These are phyloP conservation scores for Scelioninae gen. 1 DNA, from an alignment of 2,888 invertebrate genomes.

Conservation along the genomic window DNA sequence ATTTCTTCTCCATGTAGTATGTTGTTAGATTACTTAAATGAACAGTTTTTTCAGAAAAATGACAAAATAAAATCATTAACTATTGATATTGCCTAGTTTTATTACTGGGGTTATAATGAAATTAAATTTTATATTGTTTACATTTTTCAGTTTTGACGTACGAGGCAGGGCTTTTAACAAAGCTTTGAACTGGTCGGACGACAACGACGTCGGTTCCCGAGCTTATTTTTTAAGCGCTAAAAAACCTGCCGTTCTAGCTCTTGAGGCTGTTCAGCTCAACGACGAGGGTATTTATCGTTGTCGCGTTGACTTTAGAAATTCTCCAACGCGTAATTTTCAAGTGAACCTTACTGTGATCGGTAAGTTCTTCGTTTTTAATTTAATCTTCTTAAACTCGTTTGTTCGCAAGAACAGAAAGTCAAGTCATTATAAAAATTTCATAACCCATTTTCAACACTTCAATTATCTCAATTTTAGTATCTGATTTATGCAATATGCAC, in stretches of 20 bases:
- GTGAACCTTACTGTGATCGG: slow-evolving; percentile 86
- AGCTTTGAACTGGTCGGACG: slow-evolving; percentile 85
- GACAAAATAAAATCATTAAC: too few relatives aligned
- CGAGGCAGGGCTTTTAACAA: slow-evolving; percentile 85
- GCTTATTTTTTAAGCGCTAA: slow-evolving; percentile 86
- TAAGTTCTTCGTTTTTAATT: slow-evolving; percentile 77
- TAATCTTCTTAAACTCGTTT: slow-evolving; percentile 35
- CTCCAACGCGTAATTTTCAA: slow-evolving; percentile 86
- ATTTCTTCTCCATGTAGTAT: too few relatives aligned
- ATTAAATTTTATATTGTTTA: too few relatives aligned
- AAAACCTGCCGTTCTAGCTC: slow-evolving; percentile 84
- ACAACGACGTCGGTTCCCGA: slow-evolving; percentile 85
- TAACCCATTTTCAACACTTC: slow-evolving; percentile 19
- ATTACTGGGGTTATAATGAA: too few relatives aligned
- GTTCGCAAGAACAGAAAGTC: slow-evolving; percentile 7
- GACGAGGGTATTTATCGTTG: slow-evolving; percentile 85
- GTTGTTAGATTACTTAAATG: too few relatives aligned
- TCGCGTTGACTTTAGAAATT: slow-evolving; percentile 86
- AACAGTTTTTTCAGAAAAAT: too few relatives aligned
- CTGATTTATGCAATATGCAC: slow-evolving; percentile 26
- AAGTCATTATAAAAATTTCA: slow-evolving; percentile 32
- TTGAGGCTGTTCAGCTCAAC: slow-evolving; percentile 84
- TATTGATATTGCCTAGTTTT: too few relatives aligned
- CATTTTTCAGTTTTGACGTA: slow-evolving; percentile 85
- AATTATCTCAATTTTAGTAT: slow-evolving; percentile 6